Base-by-base conservation (phyloP, 2,888 invertebrate species). In the Andrena trimmerana region DNA sequence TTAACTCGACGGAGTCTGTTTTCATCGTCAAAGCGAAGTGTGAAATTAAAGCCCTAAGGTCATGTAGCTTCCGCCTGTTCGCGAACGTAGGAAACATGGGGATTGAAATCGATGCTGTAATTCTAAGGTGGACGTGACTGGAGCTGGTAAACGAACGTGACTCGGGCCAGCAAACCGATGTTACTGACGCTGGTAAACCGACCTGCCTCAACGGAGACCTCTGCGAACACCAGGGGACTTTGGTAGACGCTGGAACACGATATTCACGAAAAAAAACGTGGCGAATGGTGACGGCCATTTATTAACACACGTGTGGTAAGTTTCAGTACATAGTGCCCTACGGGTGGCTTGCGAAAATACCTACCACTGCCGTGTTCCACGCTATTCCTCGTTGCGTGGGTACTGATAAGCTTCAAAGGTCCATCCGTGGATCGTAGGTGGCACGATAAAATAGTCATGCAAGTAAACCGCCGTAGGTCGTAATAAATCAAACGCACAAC, bases 341-440 rank as follows among this genome's bases (percentile, higher is more conserved):
- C 57, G 24, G 57, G 24, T 57, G 4, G 57, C 24, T 27, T 5
- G 27, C 24, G 57, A 27, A 57, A 27, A 57, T 57, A 57, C 29
- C 27, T 6, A 54, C 31, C 52, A 13, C 52, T 24, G 20, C 20
- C 16, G 13, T 24, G 54, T 33, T 68, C 31, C 31, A 7, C 31
- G 33, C 31, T 13, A 24, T 67, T 13, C 48, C 33, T 16, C 52
- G 54, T 24, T 16, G 69, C 69, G 69, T 69, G n/a, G 57, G 57
- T 27, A 6, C n/a, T 4, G 6, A 29, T 16, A 16, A 16, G 16
- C 36, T 57, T 16, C 54, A 59, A 69, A 57, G 69, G 57, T 24
- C 5, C 36, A 36, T 68, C 36, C 36, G 71, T 57, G 62, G 76
- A 72, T 72, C 57, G 71, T 72, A 71, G 76, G 76, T 72, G 76